phyloP scores from a whole-genome alignment of 2,888 invertebrate species.

The Metalampra italica region DNA sequence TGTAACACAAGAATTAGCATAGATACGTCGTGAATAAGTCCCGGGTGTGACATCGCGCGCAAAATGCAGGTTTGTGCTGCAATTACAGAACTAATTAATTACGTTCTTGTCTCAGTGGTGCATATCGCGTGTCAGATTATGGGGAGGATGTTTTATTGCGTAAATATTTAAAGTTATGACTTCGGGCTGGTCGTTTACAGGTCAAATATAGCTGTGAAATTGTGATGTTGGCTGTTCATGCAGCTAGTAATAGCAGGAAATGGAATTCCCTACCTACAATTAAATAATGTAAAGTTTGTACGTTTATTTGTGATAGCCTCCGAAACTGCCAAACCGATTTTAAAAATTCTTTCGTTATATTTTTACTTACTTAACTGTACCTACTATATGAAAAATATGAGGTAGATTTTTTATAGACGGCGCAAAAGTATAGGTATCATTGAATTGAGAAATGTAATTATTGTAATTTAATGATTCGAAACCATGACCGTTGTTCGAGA shows the following conservation, averaged over 20 bases:
- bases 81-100: constrained; percentile 14
- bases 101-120: not conserved
- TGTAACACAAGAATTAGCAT: constrained; percentile 14
- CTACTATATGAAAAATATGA: too few relatives aligned
- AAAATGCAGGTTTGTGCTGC: constrained; percentile 6
- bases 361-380: too few relatives aligned
- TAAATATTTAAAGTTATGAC: not conserved
- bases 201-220: not conserved
- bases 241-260: not conserved
- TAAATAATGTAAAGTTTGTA: too few relatives aligned
- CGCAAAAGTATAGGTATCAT: too few relatives aligned
- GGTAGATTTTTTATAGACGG: too few relatives aligned
- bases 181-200: not conserved
- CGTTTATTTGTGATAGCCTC: not conserved
- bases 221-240: not conserved
- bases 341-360: too few relatives aligned
- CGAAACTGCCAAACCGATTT: too few relatives aligned
- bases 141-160: not conserved
- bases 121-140: not conserved
- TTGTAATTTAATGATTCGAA: too few relatives aligned
- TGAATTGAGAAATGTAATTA: too few relatives aligned
- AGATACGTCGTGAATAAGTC: constrained; percentile 11
- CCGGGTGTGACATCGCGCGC: constrained; percentile 14
- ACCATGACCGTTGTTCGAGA: too few relatives aligned
- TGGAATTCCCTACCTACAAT: not conserved